phyloP scores from a whole-genome alignment of 2,113 vertebrate genomes.

The Monarcha castaneiventris region DNA sequence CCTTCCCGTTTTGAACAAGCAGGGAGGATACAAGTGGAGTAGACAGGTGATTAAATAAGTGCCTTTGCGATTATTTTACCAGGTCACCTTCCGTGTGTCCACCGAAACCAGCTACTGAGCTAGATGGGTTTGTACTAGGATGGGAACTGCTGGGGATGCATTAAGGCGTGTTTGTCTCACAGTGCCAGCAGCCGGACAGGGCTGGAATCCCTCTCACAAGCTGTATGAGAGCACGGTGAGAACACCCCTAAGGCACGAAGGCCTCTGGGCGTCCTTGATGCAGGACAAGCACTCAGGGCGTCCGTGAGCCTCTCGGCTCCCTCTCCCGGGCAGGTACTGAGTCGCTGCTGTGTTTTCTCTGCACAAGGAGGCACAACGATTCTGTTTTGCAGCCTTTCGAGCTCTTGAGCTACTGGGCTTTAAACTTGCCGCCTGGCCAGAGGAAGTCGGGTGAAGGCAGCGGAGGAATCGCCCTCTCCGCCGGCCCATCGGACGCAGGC shows the following conservation, averaged over 20 bases:
- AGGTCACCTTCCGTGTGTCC: background rate
- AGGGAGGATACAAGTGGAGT: background rate
- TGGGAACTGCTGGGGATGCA: background rate
- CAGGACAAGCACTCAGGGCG: background rate
- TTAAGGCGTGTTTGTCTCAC: background rate
- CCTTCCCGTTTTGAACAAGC: background rate
- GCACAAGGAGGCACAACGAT: background rate
- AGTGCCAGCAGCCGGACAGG: background rate
- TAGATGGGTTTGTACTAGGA: background rate
- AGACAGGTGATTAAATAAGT: background rate
- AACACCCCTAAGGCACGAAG: background rate
- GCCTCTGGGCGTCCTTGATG: background rate
- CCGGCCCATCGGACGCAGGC: background rate
- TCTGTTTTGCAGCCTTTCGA: background rate
- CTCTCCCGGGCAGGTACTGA: background rate
- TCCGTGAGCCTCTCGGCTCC: background rate
- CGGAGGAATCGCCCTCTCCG: background rate
- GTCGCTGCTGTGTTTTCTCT: background rate
- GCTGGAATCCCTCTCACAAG: background rate
- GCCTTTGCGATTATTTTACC: no score
- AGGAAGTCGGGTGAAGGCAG: background rate
- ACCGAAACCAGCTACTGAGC: background rate
- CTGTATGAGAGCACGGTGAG: background rate
- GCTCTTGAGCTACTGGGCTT: background rate
- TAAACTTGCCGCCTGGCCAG: background rate